A percentile compares a stretch with the other conserved stretches of the same genome.
phyloP scores from a whole-genome alignment of 2,888 invertebrate genomes.

The Ophioninae sp. region DNA sequence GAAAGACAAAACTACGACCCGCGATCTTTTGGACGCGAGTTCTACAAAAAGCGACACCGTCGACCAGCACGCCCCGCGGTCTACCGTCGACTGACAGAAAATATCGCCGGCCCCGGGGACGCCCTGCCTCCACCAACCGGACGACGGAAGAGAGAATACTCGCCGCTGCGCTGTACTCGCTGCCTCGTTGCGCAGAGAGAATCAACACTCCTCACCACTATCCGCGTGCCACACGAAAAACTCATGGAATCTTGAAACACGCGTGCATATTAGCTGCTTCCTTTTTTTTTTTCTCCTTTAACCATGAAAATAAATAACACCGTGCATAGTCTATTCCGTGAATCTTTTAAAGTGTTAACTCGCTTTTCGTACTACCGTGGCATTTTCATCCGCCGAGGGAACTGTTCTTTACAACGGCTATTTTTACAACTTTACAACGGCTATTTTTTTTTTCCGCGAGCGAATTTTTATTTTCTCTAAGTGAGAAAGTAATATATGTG shows the following conservation, averaged over 20 bases:
- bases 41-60: slow-evolving; percentile 39
- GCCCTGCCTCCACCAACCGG: slow-evolving; percentile 63
- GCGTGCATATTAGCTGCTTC: neutral
- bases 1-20: slow-evolving; percentile 29
- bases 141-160: slow-evolving; percentile 59
- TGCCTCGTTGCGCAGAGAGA: slow-evolving; percentile 13
- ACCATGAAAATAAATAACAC: too few species aligned
- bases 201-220: slow-evolving; percentile 3
- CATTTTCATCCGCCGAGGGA: too few species aligned
- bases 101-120: slow-evolving; percentile 70
- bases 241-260: neutral
- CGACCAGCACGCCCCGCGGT: slow-evolving; percentile 76
- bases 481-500: too few species aligned
- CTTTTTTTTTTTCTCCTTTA: neutral
- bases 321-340: too few species aligned
- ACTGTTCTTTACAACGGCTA: too few species aligned
- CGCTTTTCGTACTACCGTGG: too few species aligned
- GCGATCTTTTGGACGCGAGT: slow-evolving; percentile 39
- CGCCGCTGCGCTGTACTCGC: slow-evolving; percentile 67
- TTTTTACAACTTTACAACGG: too few species aligned
- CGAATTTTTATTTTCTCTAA: too few species aligned
- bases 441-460: too few species aligned
- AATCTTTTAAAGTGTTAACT: too few species aligned
- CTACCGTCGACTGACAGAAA: slow-evolving; percentile 78
- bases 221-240: neutral